Base-by-base conservation (phyloP, 2,888 invertebrate genomes). In the Ophion obscuratus region DNA sequence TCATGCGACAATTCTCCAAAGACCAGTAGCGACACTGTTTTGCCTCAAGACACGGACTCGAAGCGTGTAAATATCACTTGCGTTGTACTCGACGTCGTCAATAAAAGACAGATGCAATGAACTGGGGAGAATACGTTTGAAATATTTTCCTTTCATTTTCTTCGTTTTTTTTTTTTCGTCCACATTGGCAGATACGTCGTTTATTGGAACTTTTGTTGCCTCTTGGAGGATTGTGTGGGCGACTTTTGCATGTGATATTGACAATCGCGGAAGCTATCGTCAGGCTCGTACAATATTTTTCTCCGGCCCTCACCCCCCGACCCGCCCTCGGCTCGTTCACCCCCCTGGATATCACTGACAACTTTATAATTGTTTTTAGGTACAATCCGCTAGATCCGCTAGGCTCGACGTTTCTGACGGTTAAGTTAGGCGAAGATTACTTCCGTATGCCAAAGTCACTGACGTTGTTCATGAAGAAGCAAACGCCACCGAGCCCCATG, bases 371-470 rank as follows among this genome's bases (percentile, higher is more conserved):
- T 86, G 81, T 85, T 81, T 93, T 90, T 92, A 92, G 92, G 92
- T 92, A 74, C 90, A 90, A 91, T 89, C 89, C 90, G 70, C 89
- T 90, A 86, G 92, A 92, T 83, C 89, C 92, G 78, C 90, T 91
- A 85, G 92, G 90, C 76, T 87, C 92, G 79, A 87, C 91, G 79
- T 92, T 90, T 90, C 91, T 92, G 90, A 92, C 90, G 89, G 91
- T 93, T 75, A 92, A 91, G 76, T 87, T 93, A 90, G 92, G 91
- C 83, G 91, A 92, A 24, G 92, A 93, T 87, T 92, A 90, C 89
- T 92, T 92, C 90, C 91, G 91, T 87, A 91, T 93, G 82, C 93
- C 92, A 53, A 91, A 92, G 64, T 91, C 92, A 20, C 84, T 92
- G 87, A 91, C 90, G 85, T 89, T 91, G 71, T 93, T 91, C 85